A percentile compares a stretch with the other conserved stretches of the same genome.
Conservation (phyloP, 2,797 vertebrate species). For the Tympanoctomys barrerae region DNA sequence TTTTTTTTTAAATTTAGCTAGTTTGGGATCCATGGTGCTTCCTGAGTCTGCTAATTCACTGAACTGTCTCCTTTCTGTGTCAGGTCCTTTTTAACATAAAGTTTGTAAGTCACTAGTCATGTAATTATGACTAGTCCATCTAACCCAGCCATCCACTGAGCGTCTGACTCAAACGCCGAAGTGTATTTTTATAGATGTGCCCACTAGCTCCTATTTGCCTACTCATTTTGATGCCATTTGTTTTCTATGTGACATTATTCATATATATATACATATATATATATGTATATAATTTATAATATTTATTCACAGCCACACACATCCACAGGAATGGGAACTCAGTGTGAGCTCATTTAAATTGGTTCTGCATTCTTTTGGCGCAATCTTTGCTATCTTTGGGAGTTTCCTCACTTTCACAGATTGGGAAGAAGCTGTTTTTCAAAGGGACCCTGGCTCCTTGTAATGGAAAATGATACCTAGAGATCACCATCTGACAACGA, state of each 20-base stretch:
- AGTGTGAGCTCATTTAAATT: not conserved
- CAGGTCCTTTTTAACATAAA: constrained; percentile 12
- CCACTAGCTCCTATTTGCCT: not conserved
- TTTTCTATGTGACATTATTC: not conserved
- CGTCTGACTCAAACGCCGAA: not conserved
- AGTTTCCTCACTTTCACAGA: not conserved
- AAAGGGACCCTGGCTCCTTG: not conserved
- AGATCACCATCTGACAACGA: not conserved
- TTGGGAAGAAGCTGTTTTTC: not conserved
- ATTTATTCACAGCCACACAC: not conserved
- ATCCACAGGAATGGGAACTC: not conserved
- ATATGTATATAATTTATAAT: not conserved
- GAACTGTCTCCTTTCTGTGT: not conserved
- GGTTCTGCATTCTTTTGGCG: not conserved
- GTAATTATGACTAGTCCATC: not conserved
- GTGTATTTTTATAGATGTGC: not conserved
- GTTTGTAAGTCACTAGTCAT: not conserved
- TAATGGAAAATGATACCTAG: not conserved
- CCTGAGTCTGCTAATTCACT: not conserved
- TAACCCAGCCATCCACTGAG: not conserved
- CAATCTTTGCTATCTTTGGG: not conserved
- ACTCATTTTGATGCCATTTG: constrained; percentile 4
- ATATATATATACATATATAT: not conserved
- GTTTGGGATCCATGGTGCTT: not conserved
- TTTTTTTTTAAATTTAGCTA: not conserved